Evolutionary conservation across 2,888 invertebrate genomes (phyloP).

Genomic region (Drosophila mayaguana): DNA sequence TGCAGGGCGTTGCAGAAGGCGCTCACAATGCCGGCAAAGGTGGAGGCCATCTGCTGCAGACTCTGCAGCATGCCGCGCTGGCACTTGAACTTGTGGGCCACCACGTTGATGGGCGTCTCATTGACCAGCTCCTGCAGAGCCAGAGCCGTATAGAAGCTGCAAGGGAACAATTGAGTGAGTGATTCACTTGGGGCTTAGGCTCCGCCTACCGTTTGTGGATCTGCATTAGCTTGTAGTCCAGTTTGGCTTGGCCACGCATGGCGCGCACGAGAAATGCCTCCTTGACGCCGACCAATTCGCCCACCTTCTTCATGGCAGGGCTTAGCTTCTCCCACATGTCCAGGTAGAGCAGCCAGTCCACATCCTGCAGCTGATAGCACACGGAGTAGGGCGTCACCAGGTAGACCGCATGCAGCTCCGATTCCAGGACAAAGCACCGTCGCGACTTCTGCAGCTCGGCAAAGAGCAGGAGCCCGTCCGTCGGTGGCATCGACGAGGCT

Average conservation of each 20-base stretch:
- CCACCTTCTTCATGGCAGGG: slow-evolving; percentile 93
- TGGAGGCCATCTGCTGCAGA: slow-evolving; percentile 96
- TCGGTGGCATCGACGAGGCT: slow-evolving; percentile 96
- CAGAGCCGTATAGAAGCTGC: slow-evolving; percentile 94
- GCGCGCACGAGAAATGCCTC: slow-evolving; percentile 94
- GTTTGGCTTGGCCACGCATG: slow-evolving; percentile 88
- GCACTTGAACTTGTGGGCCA: slow-evolving; percentile 94
- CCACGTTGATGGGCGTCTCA: slow-evolving; percentile 92
- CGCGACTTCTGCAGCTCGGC: slow-evolving; percentile 95
- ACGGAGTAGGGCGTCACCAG: slow-evolving; percentile 97
- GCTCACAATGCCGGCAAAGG: slow-evolving; percentile 98
- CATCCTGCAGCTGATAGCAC: slow-evolving; percentile 90
- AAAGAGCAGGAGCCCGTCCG: slow-evolving; percentile 95
- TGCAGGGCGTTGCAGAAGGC: slow-evolving; percentile 97
- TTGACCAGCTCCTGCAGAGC: slow-evolving; percentile 97
- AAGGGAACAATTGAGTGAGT: background rate
- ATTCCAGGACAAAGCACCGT: slow-evolving; percentile 95
- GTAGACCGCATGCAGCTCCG: slow-evolving; percentile 97
- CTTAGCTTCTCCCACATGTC: slow-evolving; percentile 93
- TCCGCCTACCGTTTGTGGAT: slow-evolving; percentile 88
- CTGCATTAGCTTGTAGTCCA: slow-evolving; percentile 86
- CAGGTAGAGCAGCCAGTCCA: slow-evolving; percentile 93
- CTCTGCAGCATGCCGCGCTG: slow-evolving; percentile 96
- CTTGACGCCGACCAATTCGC: slow-evolving; percentile 94
- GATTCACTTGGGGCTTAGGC: too few relatives aligned